Evolutionary conservation across 1,140 invertebrate genomes (phyloP), one percentile per base, ranked within the genome.

Genomic region (Akabosia matsudoensis): DNA sequence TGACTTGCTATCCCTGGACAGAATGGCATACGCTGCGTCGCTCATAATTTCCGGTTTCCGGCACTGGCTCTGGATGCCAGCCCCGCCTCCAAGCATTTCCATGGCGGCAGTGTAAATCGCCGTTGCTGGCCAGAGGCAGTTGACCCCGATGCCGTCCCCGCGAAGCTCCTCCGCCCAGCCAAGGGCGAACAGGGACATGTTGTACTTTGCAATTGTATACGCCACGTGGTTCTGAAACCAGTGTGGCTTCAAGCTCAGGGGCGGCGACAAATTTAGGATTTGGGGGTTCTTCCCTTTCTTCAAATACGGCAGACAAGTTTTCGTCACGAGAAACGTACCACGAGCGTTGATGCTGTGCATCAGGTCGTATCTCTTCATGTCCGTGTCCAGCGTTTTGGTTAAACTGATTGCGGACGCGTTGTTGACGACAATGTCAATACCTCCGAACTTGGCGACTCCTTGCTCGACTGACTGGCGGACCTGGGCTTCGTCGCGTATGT

Each of bases 191-290:
- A 99, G 95, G 0, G 95, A 97, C 97, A 99, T 99, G 24, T 97
- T 97, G 84, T 97, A 99, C 83, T 99, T 99, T 0, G 97, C 93
- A 90, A 99, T 98, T 0, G 97, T 98, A 84, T 99, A 99, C 0
- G 96, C 96, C 70, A 97, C 76, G 87, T 99, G 93, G 82, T 92
- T 89, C 74, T 90, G 89, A 84, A 99, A 99, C 97, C 97, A 99
- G 80, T 89, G 86, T 0, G 93, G 89, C 78, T 91, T 89, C 90
- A 99, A 89, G 83, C 92, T 95, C 13, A 99, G 85, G 1, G 97
- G 97, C 26, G 97, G 97, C 76, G 94, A 97, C 13, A 99, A 87
- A 84, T 98, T 99, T 2, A 99, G 87, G 82, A 99, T 98, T 82
- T 99, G 97, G 2, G 96, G 93, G 86, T 97, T 97, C 77, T 90